Base-by-base conservation (phyloP, 2,888 invertebrate species). In the Alentia gelatinosa region DNA sequence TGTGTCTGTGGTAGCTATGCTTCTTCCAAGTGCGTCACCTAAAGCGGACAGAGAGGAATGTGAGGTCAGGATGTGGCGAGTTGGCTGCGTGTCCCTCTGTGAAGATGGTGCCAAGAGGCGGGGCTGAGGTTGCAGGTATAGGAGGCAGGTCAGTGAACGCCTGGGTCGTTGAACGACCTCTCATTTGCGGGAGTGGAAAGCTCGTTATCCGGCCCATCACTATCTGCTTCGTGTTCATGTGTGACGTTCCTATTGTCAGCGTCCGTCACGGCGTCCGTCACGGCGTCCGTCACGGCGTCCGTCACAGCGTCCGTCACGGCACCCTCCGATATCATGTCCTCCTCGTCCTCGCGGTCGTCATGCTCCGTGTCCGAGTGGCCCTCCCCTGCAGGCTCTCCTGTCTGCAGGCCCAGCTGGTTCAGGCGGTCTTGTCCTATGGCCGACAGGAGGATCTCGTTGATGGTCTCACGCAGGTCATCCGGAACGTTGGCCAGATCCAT, bases 321-420 rank as follows among this genome's bases (percentile, higher is more conserved):
- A 33, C 12, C 30, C 89, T 19, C 40, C 89, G 12, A 23, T 39
- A n/a, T n/a, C n/a, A n/a, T n/a, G 12, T 63, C 63, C 39, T 63
- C 89, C 39, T 63, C 74, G 35, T 74, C 86, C 23, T 74, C 74
- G 12, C 33, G 74, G 23, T 33, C 88, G 12, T 40, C 33, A 23
- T 39, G n/a, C 39, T 35, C 68, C 37, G 50, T 39, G 35, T 84
- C 63, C n/a, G 88, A 19, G 35, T 91, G 42, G 30, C 88, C 83
- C 40, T 79, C 79, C 35, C 39, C 79, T 23, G 23, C 79, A 12
- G 19, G 79, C 37, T 35, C 39, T 23, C 9, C 33, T 39, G 39
- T 19, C 79, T 0, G 79, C 37, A 5, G 19, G 37, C 74, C 74
- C 30, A 79, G 37, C 79, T 37, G 79, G 37, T 35, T 9, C 37